phyloP scores from a whole-genome alignment of 2,113 vertebrate genomes.

The Candoia aspera region DNA sequence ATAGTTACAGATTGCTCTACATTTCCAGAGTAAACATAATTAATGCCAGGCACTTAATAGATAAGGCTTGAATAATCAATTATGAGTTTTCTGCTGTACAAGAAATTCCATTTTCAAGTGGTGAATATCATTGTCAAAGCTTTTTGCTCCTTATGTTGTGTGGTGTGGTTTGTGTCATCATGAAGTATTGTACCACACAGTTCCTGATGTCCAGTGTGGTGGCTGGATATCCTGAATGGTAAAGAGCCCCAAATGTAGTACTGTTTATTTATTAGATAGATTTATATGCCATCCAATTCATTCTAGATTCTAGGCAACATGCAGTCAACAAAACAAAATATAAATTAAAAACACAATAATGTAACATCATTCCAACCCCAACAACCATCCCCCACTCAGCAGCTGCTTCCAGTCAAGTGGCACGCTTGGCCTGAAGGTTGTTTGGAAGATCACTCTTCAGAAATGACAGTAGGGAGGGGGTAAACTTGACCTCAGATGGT shows the following conservation, averaged over 20 bases:
- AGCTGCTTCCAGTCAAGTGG: not conserved
- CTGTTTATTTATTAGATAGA: not conserved
- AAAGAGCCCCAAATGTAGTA: not conserved
- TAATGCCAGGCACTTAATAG: not conserved
- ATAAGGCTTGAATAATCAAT: not conserved
- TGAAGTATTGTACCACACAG: not conserved
- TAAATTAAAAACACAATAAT: not conserved
- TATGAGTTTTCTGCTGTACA: not conserved
- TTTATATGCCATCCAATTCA: not conserved
- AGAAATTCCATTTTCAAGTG: not conserved
- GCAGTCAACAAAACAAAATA: not conserved
- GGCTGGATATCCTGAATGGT: not conserved
- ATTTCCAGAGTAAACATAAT: not conserved
- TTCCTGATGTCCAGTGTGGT: not conserved
- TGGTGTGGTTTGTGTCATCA: not conserved
- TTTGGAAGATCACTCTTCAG: not conserved
- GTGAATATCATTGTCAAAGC: not conserved
- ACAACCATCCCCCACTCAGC: not conserved
- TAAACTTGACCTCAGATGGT: not conserved
- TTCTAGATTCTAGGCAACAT: not conserved
- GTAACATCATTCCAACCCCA: not conserved
- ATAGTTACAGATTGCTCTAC: not conserved
- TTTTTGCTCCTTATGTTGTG: not conserved
- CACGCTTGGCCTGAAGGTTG: not conserved
- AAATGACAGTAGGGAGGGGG: not conserved